Evolutionary conservation across 53 echinoderm and acorn worm species (phyloP).

Genomic region (Zoroaster sp.): DNA sequence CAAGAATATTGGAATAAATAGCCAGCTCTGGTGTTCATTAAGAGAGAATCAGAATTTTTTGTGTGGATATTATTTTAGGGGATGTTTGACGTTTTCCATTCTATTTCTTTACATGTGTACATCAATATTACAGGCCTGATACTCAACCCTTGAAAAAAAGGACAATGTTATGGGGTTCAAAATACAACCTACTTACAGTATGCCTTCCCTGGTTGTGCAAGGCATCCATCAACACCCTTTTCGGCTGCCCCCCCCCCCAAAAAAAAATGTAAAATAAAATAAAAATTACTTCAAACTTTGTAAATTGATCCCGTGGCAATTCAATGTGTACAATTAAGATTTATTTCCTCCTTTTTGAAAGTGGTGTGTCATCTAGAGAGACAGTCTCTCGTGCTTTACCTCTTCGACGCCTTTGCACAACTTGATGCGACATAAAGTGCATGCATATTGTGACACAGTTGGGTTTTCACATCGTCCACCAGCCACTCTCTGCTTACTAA

Average conservation of each 20-base stretch:
- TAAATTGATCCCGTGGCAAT: neutral
- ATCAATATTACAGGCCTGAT: too few relatives aligned
- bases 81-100: neutral
- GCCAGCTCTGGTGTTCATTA: neutral
- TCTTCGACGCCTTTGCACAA: slow-evolving; percentile 7
- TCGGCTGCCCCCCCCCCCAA: neutral
- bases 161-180: neutral
- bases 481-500: slow-evolving; percentile 12
- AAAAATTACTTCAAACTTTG: neutral
- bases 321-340: neutral
- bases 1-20: neutral
- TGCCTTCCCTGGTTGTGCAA: neutral
- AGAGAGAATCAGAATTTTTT: neutral
- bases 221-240: neutral
- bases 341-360: neutral
- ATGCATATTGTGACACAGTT: slow-evolving; percentile 12
- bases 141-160: neutral
- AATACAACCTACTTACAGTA: neutral
- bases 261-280: too few relatives aligned
- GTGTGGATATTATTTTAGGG: neutral
- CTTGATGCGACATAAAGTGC: slow-evolving; percentile 7
- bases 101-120: neutral
- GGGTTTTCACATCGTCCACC: slow-evolving; percentile 4
- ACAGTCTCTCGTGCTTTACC: neutral
- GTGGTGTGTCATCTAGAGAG: neutral